phyloP scores from a whole-genome alignment of 2,888 invertebrate species.

The Ephialtes manifestator region DNA sequence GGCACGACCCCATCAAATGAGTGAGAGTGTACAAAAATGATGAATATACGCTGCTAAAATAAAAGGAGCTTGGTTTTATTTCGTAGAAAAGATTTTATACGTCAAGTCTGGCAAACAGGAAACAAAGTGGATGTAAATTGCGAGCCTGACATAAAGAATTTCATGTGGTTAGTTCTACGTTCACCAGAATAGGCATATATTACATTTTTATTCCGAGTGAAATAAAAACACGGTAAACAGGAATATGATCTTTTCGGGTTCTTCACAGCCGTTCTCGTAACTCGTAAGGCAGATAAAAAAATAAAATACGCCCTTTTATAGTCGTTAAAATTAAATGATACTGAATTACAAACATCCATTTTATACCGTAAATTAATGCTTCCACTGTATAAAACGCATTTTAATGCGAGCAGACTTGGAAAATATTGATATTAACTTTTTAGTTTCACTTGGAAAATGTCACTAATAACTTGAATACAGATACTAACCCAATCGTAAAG shows the following conservation, averaged over 20 bases:
- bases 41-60: neutral
- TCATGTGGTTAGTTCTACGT: neutral
- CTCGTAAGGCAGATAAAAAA: neutral
- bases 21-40: neutral
- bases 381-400: neutral
- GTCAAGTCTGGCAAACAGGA: neutral
- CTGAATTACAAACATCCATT: neutral
- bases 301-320: no score
- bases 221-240: neutral
- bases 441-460: no score
- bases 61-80: neutral
- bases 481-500: no score
- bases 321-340: neutral
- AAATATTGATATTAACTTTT: neutral
- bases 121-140: neutral
- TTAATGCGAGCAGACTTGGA: neutral
- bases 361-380: neutral
- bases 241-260: neutral
- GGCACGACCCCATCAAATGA: neutral
- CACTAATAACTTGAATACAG: no score
- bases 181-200: neutral
- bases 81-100: neutral
- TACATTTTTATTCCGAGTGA: neutral
- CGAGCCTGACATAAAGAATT: neutral
- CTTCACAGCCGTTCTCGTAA: neutral